A percentile compares a stretch with the other conserved stretches of the same genome.
These are phyloP conservation scores for Patiria pectinifera DNA, from an alignment of 53 echinoderm and acorn worm species.

Conservation along the genomic window DNA sequence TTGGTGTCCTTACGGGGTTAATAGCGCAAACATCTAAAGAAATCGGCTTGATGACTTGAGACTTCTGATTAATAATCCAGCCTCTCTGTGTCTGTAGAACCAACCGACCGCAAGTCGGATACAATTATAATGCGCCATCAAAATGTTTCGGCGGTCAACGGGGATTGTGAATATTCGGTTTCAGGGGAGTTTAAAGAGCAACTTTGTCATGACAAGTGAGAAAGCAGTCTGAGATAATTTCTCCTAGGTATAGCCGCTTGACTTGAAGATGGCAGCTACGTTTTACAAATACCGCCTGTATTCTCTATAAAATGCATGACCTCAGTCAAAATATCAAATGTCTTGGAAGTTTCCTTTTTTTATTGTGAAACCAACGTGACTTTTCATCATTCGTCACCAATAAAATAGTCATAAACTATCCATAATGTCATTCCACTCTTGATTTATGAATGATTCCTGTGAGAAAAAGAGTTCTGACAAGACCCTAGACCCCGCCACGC, in stretches of 20 bases:
- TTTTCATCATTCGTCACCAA: conserved; percentile 31
- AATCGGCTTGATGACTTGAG: neutral
- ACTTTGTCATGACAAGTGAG: neutral
- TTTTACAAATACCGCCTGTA: too few species aligned
- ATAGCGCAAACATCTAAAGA: neutral
- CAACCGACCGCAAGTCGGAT: neutral
- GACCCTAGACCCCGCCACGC: too few species aligned
- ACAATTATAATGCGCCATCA: neutral
- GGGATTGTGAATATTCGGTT: too few species aligned
- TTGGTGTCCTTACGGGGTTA: neutral
- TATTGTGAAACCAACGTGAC: neutral
- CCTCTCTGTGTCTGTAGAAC: neutral
- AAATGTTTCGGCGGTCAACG: neutral
- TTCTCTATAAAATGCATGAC: too few species aligned
- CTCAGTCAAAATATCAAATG: neutral
- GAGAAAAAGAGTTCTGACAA: neutral
- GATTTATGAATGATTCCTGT: conserved; percentile 19
- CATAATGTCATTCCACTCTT: neutral
- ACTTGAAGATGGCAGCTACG: neutral
- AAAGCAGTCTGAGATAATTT: neutral
- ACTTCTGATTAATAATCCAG: neutral
- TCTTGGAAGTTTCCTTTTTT: neutral
- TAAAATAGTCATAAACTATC: conserved; percentile 6
- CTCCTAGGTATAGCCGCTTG: too few species aligned
- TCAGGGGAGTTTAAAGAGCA: too few species aligned